These are phyloP conservation scores for Microcebus griseorufus DNA, from an alignment of 2,113 vertebrate genomes.

Conservation along the genomic window DNA sequence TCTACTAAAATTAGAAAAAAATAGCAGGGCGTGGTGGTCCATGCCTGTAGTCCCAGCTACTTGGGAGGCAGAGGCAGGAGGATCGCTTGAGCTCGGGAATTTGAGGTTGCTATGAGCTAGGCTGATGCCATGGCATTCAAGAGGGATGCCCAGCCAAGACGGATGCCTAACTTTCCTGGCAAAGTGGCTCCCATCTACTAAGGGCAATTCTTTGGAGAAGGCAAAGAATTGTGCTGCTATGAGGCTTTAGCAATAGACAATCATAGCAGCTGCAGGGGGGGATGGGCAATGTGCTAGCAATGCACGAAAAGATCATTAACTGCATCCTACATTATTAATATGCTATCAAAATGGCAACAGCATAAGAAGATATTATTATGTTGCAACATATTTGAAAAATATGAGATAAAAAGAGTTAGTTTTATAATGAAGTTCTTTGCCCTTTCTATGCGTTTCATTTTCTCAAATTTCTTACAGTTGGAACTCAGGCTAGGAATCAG, in stretches of 20 bases:
- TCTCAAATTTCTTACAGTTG: not conserved
- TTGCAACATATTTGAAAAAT: conserved; percentile 17
- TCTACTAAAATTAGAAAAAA: no score
- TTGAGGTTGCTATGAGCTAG: no score
- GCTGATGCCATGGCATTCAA: no score
- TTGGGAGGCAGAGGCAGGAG: no score
- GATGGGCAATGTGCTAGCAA: not conserved
- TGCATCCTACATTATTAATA: not conserved
- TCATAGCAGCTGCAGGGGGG: not conserved
- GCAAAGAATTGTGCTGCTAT: not conserved
- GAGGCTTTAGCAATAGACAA: not conserved
- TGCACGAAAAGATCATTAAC: not conserved
- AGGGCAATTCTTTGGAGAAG: not conserved
- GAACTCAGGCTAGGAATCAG: not conserved
- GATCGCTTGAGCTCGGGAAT: no score
- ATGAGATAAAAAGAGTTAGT: not conserved
- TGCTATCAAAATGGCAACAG: conserved; percentile 9
- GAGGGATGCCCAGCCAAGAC: no score
- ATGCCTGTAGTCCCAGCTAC: no score
- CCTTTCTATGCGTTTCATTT: not conserved
- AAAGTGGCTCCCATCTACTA: not conserved
- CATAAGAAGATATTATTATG: not conserved
- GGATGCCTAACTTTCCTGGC: not conserved
- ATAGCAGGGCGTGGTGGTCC: no score
- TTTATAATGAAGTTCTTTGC: not conserved